A percentile compares a stretch with the other conserved stretches of the same genome.
phyloP scores from a whole-genome alignment of 2,797 vertebrate species.

The Myripristis murdjan region DNA sequence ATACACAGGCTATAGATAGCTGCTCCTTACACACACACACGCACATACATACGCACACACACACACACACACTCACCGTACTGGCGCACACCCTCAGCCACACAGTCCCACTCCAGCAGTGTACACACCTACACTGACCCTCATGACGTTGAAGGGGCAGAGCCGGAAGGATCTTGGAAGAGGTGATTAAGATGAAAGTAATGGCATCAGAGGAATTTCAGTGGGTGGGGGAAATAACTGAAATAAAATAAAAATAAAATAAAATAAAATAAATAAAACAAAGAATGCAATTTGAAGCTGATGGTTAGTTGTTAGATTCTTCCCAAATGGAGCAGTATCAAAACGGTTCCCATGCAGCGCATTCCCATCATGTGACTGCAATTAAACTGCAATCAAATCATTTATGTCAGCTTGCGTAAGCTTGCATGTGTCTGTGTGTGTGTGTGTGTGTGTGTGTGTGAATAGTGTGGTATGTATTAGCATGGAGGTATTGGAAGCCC shows the following conservation, averaged over 20 bases:
- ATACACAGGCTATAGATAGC: slow-evolving; percentile 87
- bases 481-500: slow-evolving; percentile 30
- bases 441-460: too few species aligned
- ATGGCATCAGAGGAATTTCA: slow-evolving; percentile 47
- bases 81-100: slow-evolving; percentile 50
- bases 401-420: slow-evolving; percentile 50
- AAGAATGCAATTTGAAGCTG: slow-evolving; percentile 14
- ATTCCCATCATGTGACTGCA: slow-evolving; percentile 36
- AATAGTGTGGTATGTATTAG: slow-evolving; percentile 32
- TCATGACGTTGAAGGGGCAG: slow-evolving; percentile 51
- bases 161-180: slow-evolving; percentile 48
- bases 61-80: slow-evolving; percentile 34
- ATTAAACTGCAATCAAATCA: slow-evolving; percentile 46
- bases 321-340: slow-evolving; percentile 22
- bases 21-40: slow-evolving; percentile 59
- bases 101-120: slow-evolving; percentile 33
- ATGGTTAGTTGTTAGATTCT: slow-evolving; percentile 1
- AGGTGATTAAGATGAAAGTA: slow-evolving; percentile 65
- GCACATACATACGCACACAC: slow-evolving; percentile 31
- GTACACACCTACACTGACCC: slow-evolving; percentile 63
- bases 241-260: too few species aligned
- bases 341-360: slow-evolving; percentile 11
- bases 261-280: slow-evolving; percentile 48
- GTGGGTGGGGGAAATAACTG: slow-evolving; percentile 36
- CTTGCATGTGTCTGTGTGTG: slow-evolving; percentile 39